Base-by-base conservation (phyloP, 2,113 vertebrate species). In the Mugil cephalus region DNA sequence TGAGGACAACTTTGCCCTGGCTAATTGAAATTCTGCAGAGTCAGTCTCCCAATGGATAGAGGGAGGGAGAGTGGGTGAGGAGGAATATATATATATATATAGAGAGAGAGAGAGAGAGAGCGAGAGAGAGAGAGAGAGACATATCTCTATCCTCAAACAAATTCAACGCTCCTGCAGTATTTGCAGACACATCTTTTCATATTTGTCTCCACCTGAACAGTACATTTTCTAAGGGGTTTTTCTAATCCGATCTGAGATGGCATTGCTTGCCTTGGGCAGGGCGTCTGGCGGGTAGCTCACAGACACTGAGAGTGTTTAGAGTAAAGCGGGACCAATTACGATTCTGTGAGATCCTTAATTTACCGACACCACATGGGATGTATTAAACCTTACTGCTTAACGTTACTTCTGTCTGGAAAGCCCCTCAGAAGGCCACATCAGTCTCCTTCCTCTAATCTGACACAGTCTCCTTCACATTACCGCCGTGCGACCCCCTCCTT, bases 1-100 rank as follows among this genome's bases (percentile, higher is more conserved):
- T 68, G 46, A 82, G 62, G 80, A 67, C 64, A 80, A 69, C 84
- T 83, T 87, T 79, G 73, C 70, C 64, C 60, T 8, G 19, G 82
- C 65, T 87, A 78, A 88, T 72, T 86, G 80, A 85, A 87, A 88
- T 87, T 82, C 55, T 87, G 81, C 85, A 74, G 72, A 87, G 82
- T 85, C 85, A 85, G 64, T 63, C 66, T 83, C 74, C 69, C 81
- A 21, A 8, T 50, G 82, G 76, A 51, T 45, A 15, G 18, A 47
- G 36, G 9, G 10, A 36, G 34, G 0, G 4, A 13, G 35, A 53
- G 67, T 0, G 42, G 53, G 47, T 15, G 60, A 8, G 45, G 0
- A 42, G 13, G 15, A 17, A 17, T 53, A 24, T 21, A 6, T 4
- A 10, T 17, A n/a, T n/a, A n/a, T n/a, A n/a, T n/a, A n/a, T n/a